Evolutionary conservation across 2,888 invertebrate genomes (phyloP), one percentile per base, ranked within the genome.

Genomic region (Hydroisotoma schaefferi): DNA sequence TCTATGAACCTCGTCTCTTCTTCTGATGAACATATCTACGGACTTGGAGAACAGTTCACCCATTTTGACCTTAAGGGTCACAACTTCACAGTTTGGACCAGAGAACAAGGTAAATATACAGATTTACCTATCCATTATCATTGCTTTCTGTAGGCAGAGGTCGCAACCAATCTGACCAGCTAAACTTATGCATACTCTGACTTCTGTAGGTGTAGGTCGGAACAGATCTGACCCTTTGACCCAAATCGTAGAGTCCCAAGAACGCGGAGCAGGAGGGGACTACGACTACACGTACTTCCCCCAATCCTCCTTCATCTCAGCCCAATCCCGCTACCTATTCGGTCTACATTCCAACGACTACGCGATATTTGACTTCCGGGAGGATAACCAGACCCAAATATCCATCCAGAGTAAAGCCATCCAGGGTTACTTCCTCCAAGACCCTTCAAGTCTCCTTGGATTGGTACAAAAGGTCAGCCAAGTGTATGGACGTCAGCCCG

Each of bases 261-360:
- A 60, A 1, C 65, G 65, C 2, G 69, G 65, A 2, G 61, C 70
- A 1, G 73, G 69, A 6, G 73, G 73, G 2, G 67, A 69, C 37
- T 71, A 69, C 55, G 65, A 73, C 48, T 71, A 69, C 38, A 73
- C 73, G 5, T 73, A 73, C 49, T 73, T 65, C 59, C 73, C 73
- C 0, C 67, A 69, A 57, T 56, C 73, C 1, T 61, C 68, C 5
- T 73, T 63, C 59, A 57, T 73, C 40, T 70, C 73, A 47, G 61
- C 64, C n/a, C 26, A 54, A 27, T 43, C 55, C n/a, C 57, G 63
- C 8, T 70, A 70, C 44, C 58, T 59, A 2, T 51, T 72, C 4
- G 43, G 25, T 1, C 40, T 65, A 1, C 49, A 66, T 15, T 44
- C 57, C 29, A 23, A 55, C 10, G 53, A 56, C 57, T 71, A 64